Evolutionary conservation across 2,113 vertebrate species (phyloP).

Genomic region (Acinonyx jubatus): DNA sequence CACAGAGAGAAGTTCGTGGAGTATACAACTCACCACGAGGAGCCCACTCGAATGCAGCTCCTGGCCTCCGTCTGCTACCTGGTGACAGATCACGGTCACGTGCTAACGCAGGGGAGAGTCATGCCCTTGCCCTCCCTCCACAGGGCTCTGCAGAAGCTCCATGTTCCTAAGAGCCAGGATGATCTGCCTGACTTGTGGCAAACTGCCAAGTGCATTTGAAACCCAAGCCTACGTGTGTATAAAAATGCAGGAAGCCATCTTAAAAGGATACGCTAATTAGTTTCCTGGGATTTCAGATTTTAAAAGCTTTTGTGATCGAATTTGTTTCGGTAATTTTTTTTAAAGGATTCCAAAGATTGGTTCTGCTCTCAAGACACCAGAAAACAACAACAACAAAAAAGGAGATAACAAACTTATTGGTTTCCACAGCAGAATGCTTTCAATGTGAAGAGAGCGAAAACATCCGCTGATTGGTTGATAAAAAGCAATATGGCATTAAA

Average conservation of each 20-base stretch:
- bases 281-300: conserved; percentile 86
- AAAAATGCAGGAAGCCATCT: conserved; percentile 86
- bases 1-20: accelerated
- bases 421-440: conserved; percentile 70
- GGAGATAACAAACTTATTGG: conserved; percentile 69
- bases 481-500: conserved; percentile 33
- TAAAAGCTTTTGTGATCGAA: conserved; percentile 85
- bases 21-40: accelerated
- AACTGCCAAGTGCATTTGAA: conserved; percentile 79
- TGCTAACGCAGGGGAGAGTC: not conserved
- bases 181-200: conserved; percentile 78
- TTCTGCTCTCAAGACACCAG: conserved; percentile 80
- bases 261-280: conserved; percentile 85
- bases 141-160: conserved; percentile 31
- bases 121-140: not conserved
- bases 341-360: conserved; percentile 81
- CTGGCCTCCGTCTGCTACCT: not conserved
- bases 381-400: conserved; percentile 65
- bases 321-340: conserved; percentile 83
- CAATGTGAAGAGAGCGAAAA: conserved; percentile 42
- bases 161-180: conserved; percentile 38
- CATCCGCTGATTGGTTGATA: conserved; percentile 43
- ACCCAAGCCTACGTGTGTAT: conserved; percentile 81
- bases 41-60: not conserved
- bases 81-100: not conserved